Percentiles rank a stretch among this genome's conserved stretches.
These are phyloP conservation scores for Octodonta nipae DNA, from an alignment of 2,888 invertebrate genomes.

Conservation along the genomic window DNA sequence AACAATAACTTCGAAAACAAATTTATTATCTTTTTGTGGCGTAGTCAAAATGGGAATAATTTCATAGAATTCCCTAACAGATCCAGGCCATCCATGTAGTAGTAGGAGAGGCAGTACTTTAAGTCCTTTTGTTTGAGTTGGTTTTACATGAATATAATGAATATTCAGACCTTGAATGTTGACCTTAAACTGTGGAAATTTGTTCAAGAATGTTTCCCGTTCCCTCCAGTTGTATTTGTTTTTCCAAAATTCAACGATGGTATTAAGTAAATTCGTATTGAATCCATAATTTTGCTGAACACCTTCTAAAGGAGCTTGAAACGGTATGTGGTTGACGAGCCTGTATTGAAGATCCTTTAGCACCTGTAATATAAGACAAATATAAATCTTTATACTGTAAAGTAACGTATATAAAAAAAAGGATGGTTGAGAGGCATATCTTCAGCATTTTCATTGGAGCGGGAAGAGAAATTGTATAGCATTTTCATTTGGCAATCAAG, in stretches of 20 bases:
- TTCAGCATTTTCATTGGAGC: no score
- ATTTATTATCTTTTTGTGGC: slow-evolving; percentile 36
- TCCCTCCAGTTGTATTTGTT: slow-evolving; percentile 58
- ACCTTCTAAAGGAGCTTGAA: slow-evolving; percentile 46
- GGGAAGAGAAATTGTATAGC: no score
- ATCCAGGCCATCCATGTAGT: slow-evolving; percentile 85
- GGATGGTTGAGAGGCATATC: no score
- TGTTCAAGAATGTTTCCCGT: slow-evolving; percentile 48
- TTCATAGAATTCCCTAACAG: slow-evolving; percentile 70
- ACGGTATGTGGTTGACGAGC: slow-evolving; percentile 35
- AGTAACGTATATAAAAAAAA: no score
- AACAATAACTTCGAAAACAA: slow-evolving; percentile 52
- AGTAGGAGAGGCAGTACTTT: slow-evolving; percentile 54
- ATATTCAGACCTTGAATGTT: slow-evolving; percentile 57
- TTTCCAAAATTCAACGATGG: slow-evolving; percentile 64
- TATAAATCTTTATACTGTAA: no score
- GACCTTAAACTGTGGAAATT: slow-evolving; percentile 55
- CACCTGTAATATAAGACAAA: slow-evolving; percentile 44
- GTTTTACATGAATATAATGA: slow-evolving; percentile 43
- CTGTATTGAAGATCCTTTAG: slow-evolving; percentile 43
- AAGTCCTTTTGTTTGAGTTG: slow-evolving; percentile 25
- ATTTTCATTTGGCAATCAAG: no score
- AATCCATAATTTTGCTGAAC: slow-evolving; percentile 70
- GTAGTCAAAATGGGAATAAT: slow-evolving; percentile 55
- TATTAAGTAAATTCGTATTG: slow-evolving; percentile 52